Evolutionary conservation across 2,888 invertebrate species (phyloP).

Genomic region (Ormyrus rosae): DNA sequence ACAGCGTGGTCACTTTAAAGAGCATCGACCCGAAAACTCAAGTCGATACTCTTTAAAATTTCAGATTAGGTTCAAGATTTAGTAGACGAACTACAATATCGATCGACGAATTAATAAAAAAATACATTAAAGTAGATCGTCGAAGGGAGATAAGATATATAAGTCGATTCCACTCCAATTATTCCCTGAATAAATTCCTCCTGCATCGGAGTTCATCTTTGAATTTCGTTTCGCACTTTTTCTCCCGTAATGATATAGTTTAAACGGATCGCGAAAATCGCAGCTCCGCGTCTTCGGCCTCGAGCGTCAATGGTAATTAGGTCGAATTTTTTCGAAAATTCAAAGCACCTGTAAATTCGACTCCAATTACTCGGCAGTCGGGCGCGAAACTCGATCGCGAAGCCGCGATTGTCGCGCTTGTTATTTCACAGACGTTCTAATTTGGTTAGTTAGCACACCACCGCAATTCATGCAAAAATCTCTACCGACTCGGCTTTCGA

Average conservation of each 20-base stretch:
- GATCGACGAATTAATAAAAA: slow-evolving; percentile 21
- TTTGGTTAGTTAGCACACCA: slow-evolving; percentile 70
- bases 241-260: background rate
- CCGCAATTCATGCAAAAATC: slow-evolving; percentile 65
- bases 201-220: slow-evolving; percentile 45
- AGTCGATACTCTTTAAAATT: slow-evolving; percentile 29
- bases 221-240: slow-evolving; percentile 62
- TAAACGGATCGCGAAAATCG: no score
- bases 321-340: no score
- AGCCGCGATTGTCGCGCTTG: background rate
- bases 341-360: no score
- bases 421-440: slow-evolving; percentile 6
- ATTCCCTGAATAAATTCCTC: slow-evolving; percentile 3
- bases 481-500: background rate
- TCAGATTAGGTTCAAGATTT: slow-evolving; percentile 1
- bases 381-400: no score
- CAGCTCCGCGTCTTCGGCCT: no score
- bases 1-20: slow-evolving; percentile 26
- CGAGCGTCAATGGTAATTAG: no score
- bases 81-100: background rate
- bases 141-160: slow-evolving; percentile 55
- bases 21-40: slow-evolving; percentile 10
- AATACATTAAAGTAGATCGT: background rate
- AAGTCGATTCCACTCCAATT: slow-evolving; percentile 16
- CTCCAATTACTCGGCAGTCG: no score